Evolutionary conservation across 2,888 invertebrate species (phyloP).

Genomic region (Apodemia hepburni): DNA sequence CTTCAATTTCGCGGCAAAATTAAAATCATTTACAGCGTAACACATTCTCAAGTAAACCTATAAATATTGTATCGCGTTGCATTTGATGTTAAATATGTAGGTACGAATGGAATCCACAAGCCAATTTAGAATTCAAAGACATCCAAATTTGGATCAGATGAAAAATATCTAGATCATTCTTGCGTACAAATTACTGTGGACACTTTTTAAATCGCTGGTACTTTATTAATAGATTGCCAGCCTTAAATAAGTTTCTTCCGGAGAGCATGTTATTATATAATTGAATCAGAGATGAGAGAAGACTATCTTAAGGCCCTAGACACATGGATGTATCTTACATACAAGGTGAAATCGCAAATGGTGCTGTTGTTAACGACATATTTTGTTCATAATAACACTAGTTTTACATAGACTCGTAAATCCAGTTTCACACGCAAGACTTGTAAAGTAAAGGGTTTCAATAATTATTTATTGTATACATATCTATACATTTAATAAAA

Average conservation of each 20-base stretch:
- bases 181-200: constrained; percentile 8
- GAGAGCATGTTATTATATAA: constrained; percentile 53
- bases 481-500: too few relatives aligned
- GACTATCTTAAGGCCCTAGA: constrained; percentile 39
- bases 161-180: constrained; percentile 14
- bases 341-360: too few relatives aligned
- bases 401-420: too few relatives aligned
- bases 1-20: neutral
- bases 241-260: constrained; percentile 63
- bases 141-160: constrained; percentile 4
- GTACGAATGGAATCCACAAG: neutral
- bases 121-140: neutral
- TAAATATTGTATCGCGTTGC: neutral
- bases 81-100: too few relatives aligned
- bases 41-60: neutral
- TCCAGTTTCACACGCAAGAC: too few relatives aligned
- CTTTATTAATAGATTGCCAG: constrained; percentile 35
- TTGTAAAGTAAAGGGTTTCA: too few relatives aligned
- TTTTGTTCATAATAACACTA: too few relatives aligned
- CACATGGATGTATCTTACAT: constrained; percentile 9
- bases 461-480: too few relatives aligned
- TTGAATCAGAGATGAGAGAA: constrained; percentile 47
- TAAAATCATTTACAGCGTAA: neutral
- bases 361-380: too few relatives aligned
- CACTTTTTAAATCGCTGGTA: constrained; percentile 17